A percentile compares a stretch with the other conserved stretches of the same genome.
phyloP scores from a whole-genome alignment of 1,140 invertebrate species.

The Sitophilus oryzae region DNA sequence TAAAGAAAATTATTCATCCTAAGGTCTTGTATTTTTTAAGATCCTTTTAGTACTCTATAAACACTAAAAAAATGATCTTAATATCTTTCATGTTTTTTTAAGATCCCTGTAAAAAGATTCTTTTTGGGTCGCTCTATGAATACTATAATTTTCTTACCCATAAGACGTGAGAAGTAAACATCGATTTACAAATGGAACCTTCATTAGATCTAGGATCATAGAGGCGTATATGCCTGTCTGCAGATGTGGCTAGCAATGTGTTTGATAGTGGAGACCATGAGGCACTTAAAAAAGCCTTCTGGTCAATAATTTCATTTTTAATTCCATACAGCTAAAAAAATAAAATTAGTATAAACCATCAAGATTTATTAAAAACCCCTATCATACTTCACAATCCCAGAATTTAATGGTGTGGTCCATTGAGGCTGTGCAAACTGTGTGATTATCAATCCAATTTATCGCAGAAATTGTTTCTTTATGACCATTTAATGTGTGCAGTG shows the following conservation, averaged over 20 bases:
- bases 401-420: conserved; percentile 95
- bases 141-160: conserved; percentile 87
- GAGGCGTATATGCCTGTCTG: conserved; percentile 82
- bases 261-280: conserved; percentile 74
- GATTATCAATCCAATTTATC: conserved; percentile 72
- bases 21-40: too few species aligned
- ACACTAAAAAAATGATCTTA: too few species aligned
- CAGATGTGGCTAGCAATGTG: conserved; percentile 76
- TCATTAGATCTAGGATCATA: conserved; percentile 89
- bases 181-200: conserved; percentile 78
- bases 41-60: too few species aligned
- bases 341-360: conserved; percentile 5
- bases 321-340: conserved; percentile 68
- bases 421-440: conserved; percentile 71
- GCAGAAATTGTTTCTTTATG: conserved; percentile 87
- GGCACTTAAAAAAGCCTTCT: conserved; percentile 86
- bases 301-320: conserved; percentile 75
- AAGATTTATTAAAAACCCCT: not conserved
- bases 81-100: not conserved
- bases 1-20: too few species aligned
- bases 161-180: conserved; percentile 82
- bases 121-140: too few species aligned
- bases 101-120: not conserved
- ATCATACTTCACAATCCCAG: conserved; percentile 68
- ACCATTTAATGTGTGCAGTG: conserved; percentile 81